A percentile compares a stretch with the other conserved stretches of the same genome.
phyloP scores from a whole-genome alignment of 2,888 invertebrate genomes.

The Nomada lathburiana region DNA sequence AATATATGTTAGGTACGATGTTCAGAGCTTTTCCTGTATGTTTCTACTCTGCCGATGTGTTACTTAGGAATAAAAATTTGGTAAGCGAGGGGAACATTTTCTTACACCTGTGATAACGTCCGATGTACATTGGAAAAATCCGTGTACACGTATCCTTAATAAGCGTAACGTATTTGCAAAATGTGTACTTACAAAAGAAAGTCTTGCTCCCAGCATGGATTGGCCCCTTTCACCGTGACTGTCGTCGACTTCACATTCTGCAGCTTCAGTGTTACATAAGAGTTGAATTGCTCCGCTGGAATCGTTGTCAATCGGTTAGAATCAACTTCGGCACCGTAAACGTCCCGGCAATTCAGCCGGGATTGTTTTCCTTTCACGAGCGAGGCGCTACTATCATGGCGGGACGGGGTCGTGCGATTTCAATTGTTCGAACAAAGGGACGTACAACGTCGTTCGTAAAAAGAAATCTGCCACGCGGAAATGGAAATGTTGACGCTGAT shows the following conservation, averaged over 20 bases:
- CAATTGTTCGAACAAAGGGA: conserved; percentile 21
- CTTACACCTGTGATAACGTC: no score
- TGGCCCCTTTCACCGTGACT: conserved; percentile 97
- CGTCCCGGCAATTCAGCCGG: conserved; percentile 7
- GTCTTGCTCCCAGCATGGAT: conserved; percentile 99
- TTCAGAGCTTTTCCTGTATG: no score
- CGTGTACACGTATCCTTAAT: no score
- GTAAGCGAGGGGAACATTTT: no score
- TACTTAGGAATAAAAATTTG: no score
- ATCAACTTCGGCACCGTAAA: conserved; percentile 37
- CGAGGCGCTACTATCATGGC: conserved; percentile 1
- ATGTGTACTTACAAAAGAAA: conserved; percentile 97
- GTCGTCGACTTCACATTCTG: conserved; percentile 99
- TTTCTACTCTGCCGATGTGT: no score
- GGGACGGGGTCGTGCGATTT: neutral
- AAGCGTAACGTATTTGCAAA: neutral
- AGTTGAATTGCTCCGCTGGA: conserved; percentile 95
- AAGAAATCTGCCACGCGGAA: conserved; percentile 42
- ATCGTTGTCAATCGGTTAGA: conserved; percentile 61
- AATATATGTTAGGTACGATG: no score
- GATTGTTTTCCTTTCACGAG: conserved; percentile 36
- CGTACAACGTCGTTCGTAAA: neutral
- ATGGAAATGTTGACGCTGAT: conserved; percentile 41
- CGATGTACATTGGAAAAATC: no score
- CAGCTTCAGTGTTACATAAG: conserved; percentile 98